Evolutionary conservation across 2,888 invertebrate species (phyloP), one percentile per base, ranked within the genome.

Genomic region (Belgica antarctica): DNA sequence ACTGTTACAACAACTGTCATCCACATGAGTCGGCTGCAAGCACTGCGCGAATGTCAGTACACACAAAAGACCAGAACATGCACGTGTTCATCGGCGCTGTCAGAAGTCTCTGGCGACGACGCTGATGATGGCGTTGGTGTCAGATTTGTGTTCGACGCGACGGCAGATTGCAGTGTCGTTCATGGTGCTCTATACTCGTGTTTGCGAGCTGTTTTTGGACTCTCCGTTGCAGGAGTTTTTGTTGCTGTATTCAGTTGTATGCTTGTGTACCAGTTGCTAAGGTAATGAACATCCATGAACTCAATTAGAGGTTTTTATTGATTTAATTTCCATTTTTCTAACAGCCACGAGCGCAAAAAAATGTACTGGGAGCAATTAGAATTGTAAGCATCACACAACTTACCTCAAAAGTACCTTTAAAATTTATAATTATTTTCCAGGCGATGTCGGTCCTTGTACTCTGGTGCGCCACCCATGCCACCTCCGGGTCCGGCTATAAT

Each of bases 351-450:
- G 80, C 88, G 92, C 72, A 94, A 94, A 82, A 94, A 94, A 81
- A 93, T 92, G 89, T 94, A 94, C 78, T 94, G 94, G 94, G 93
- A 93, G 75, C 93, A 94, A 80, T 77, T 94, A 78, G 94, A 94
- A 77, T 79, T 93, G 68, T n/a, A n/a, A n/a, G n/a, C n/a, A n/a
- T n/a, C n/a, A n/a, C n/a, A n/a, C n/a, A n/a, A n/a, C n/a, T n/a
- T n/a, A n/a, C n/a, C n/a, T n/a, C n/a, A n/a, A n/a, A n/a, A n/a
- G n/a, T n/a, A n/a, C n/a, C n/a, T n/a, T n/a, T n/a, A n/a, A n/a
- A n/a, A n/a, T n/a, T n/a, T n/a, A n/a, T n/a, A n/a, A n/a, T n/a
- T n/a, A n/a, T n/a, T n/a, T n/a, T n/a, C n/a, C n/a, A n/a, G n/a
- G n/a, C 83, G 92, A 71, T 91, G 94, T 77, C 83, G 93, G 72